Evolutionary conservation across 2,888 invertebrate genomes (phyloP).

Genomic region (Bellardia pandia): DNA sequence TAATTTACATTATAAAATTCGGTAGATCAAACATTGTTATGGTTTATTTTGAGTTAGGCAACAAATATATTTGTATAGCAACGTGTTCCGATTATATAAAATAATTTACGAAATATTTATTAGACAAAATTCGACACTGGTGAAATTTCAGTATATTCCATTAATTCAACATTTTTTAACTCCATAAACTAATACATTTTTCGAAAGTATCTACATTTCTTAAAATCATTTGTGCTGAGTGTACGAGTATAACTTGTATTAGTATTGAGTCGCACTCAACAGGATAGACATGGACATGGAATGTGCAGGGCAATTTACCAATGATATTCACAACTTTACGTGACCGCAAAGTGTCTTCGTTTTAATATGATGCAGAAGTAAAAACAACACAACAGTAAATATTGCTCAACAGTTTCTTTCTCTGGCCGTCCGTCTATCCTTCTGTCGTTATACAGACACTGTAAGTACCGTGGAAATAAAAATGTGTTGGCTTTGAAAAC

Average conservation of each 20-base stretch:
- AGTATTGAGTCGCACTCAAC: neutral
- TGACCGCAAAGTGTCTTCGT: conserved; percentile 55
- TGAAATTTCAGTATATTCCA: no score
- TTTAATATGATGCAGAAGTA: neutral
- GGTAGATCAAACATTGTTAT: no score
- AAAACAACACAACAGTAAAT: neutral
- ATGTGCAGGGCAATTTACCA: conserved; percentile 37
- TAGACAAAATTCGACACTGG: no score
- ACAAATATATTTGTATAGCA: no score
- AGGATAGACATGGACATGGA: neutral
- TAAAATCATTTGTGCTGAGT: neutral
- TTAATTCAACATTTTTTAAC: no score
- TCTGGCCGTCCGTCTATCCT: neutral
- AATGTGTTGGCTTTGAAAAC: neutral
- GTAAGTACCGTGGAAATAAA: neutral
- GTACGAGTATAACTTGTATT: neutral
- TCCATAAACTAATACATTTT: no score
- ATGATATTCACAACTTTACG: conserved; percentile 53
- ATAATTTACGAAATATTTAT: no score
- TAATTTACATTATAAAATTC: no score
- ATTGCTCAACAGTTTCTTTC: conserved; percentile 1
- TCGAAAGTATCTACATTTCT: no score
- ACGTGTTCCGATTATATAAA: no score
- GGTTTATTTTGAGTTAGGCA: no score
- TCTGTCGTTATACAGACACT: neutral